phyloP scores from a whole-genome alignment of 2,888 invertebrate species.

The Ophion ventricosus region DNA sequence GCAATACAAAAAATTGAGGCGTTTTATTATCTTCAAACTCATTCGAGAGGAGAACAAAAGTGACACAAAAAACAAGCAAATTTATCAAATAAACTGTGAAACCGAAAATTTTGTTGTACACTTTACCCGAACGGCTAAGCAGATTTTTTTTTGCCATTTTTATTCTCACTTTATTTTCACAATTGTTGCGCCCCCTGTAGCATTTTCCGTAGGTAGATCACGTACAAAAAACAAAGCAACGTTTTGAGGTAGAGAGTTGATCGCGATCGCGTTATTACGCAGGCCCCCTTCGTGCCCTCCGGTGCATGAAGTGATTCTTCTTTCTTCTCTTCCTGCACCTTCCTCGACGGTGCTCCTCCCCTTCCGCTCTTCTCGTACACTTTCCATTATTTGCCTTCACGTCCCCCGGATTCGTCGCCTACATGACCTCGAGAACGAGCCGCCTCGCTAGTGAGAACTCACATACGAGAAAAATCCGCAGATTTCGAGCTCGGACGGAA shows the following conservation, averaged over 20 bases:
- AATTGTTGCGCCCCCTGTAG: not conserved
- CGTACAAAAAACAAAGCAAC: not conserved
- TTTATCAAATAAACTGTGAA: too few species aligned
- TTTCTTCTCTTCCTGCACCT: conserved; percentile 40
- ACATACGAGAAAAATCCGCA: conserved; percentile 19
- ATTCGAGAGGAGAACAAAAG: too few species aligned
- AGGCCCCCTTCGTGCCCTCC: conserved; percentile 75
- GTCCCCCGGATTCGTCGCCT: conserved; percentile 56
- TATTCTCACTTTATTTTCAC: not conserved
- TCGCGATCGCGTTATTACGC: conserved; percentile 79
- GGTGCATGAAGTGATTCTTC: conserved; percentile 75
- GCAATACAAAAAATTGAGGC: too few species aligned
- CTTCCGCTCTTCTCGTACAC: not conserved
- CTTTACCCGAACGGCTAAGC: too few species aligned
- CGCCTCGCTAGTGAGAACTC: conserved; percentile 38
- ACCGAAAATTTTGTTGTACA: too few species aligned
- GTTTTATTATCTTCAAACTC: too few species aligned
- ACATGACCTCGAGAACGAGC: conserved; percentile 60
- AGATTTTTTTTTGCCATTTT: not conserved
- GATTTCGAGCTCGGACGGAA: conserved; percentile 51
- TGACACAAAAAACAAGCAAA: too few species aligned
- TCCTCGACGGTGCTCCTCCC: not conserved
- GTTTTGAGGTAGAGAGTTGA: conserved; percentile 57
- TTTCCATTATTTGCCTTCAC: conserved; percentile 15
- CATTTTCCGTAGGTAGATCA: conserved; percentile 4